These are phyloP conservation scores for Tretioscincus oriximinensis DNA, from an alignment of 2,113 vertebrate genomes.

Conservation along the genomic window DNA sequence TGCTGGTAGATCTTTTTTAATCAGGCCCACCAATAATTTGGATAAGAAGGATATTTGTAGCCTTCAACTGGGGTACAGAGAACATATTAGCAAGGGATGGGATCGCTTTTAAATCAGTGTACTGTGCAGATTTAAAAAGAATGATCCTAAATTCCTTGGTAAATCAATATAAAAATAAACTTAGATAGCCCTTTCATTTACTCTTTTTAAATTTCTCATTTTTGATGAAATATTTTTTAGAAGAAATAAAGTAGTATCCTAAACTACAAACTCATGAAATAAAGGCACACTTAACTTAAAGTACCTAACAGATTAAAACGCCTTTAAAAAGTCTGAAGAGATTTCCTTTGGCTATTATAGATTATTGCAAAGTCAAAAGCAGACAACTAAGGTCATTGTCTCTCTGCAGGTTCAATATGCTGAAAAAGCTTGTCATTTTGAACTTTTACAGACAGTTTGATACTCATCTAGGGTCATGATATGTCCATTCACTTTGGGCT, in stretches of 20 bases:
- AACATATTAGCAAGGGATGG: too few species aligned
- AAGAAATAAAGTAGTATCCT: conserved; percentile 66
- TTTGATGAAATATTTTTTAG: conserved; percentile 72
- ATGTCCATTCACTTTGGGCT: conserved; percentile 55
- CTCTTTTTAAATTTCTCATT: conserved; percentile 56
- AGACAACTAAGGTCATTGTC: conserved; percentile 44
- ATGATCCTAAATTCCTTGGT: too few species aligned
- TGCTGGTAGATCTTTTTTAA: too few species aligned
- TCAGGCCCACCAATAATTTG: too few species aligned
- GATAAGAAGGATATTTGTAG: too few species aligned
- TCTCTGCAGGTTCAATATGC: conserved; percentile 57
- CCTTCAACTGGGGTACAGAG: too few species aligned
- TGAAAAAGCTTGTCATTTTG: conserved; percentile 62
- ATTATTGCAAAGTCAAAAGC: conserved; percentile 61
- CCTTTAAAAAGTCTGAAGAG: conserved; percentile 33
- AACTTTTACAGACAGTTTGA: conserved; percentile 63
- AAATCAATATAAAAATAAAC: too few species aligned
- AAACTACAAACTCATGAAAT: conserved; percentile 67
- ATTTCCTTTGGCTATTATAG: conserved; percentile 41
- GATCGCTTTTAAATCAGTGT: too few species aligned
- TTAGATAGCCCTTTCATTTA: conserved; percentile 28
- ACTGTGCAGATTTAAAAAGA: too few species aligned
- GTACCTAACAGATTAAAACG: conserved; percentile 61
- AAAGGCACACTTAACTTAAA: conserved; percentile 62
- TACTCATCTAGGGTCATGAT: conserved; percentile 64